Base-by-base conservation (phyloP, 2,888 invertebrate species). In the Ceratothoa steindachneri region DNA sequence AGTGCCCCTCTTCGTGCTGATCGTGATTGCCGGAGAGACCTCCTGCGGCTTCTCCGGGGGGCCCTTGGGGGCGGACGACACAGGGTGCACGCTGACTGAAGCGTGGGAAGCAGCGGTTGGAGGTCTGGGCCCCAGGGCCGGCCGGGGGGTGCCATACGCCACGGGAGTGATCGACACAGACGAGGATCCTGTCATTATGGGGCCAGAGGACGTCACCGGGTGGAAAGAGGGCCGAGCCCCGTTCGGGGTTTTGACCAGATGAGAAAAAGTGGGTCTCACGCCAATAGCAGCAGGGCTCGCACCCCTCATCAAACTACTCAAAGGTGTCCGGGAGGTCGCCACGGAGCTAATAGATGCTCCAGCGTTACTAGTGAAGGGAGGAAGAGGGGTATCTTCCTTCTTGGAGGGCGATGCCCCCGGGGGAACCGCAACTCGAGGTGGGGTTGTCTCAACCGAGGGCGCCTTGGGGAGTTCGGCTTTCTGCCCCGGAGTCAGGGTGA, bases 1-100 rank as follows among this genome's bases (percentile, higher is more conserved):
- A 60, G 60, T 60, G n/a, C 60, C 60, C 24, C 60, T 60, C 24
- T 60, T 60, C 12, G 60, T 60, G 27, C 60, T 60, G 24, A 60
- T 60, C 24, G 60, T 60, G 27, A 60, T 60, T 15, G 60, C 60
- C 1, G 60, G 60, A 24, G 60, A 24, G 12, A 60, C 9, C 27
- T 60, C 60, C 24, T 12, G 22, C 12, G 60, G 60, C 27, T 60
- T 60, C 24, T 60, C 60, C n/a, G n/a, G n/a, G 1, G 24, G 2
- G 12, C 22, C 27, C 9, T 60, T 60, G 19, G 27, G 27, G 19
- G 60, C 60, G 1, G 60, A 60, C 1, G 60, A 60, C 12, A 60
- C 60, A 22, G 60, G 27, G 24, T 60, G 60, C 12, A 60, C 60
- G 24, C 60, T 60, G 19, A 60, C 27, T n/a, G n/a, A n/a, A n/a